phyloP scores from a whole-genome alignment of 2,797 vertebrate species.

The Sebastes miniatus region DNA sequence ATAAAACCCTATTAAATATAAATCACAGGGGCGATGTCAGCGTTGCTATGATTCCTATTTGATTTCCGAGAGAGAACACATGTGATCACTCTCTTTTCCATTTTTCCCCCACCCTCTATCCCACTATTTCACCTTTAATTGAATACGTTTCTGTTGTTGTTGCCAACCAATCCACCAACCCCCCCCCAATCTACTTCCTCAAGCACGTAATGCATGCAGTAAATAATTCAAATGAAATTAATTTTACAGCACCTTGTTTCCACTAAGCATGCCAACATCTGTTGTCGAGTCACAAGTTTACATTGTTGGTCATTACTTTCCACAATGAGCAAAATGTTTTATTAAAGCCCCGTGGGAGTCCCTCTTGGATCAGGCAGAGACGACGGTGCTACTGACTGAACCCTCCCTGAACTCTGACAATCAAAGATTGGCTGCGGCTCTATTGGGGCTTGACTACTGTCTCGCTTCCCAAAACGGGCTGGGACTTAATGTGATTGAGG shows the following conservation, averaged over 20 bases:
- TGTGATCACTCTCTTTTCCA: slow-evolving; percentile 83
- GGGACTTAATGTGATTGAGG: slow-evolving; percentile 80
- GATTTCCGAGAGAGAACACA: slow-evolving; percentile 81
- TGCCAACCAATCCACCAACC: slow-evolving; percentile 71
- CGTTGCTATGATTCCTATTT: slow-evolving; percentile 81
- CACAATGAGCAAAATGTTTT: slow-evolving; percentile 90
- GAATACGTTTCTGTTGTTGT: slow-evolving; percentile 83
- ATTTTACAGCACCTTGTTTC: slow-evolving; percentile 87
- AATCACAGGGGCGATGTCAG: slow-evolving; percentile 83
- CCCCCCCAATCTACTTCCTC: slow-evolving; percentile 80
- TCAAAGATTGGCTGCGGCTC: slow-evolving; percentile 80
- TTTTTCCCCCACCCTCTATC: slow-evolving; percentile 72
- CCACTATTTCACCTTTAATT: slow-evolving; percentile 85
- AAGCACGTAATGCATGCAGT: slow-evolving; percentile 87
- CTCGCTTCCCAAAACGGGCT: slow-evolving; percentile 66
- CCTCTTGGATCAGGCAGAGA: slow-evolving; percentile 83
- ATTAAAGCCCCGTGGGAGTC: slow-evolving; percentile 83
- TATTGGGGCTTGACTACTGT: slow-evolving; percentile 68
- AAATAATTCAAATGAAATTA: slow-evolving; percentile 89
- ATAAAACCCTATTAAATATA: slow-evolving; percentile 88
- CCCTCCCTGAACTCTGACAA: slow-evolving; percentile 85
- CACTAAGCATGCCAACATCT: slow-evolving; percentile 83
- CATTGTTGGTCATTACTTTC: slow-evolving; percentile 89
- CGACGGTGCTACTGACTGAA: slow-evolving; percentile 81
- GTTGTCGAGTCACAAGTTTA: slow-evolving; percentile 88